These are phyloP conservation scores for Hydrotaea cyrtoneurina DNA, from an alignment of 2,888 invertebrate species.

Conservation along the genomic window DNA sequence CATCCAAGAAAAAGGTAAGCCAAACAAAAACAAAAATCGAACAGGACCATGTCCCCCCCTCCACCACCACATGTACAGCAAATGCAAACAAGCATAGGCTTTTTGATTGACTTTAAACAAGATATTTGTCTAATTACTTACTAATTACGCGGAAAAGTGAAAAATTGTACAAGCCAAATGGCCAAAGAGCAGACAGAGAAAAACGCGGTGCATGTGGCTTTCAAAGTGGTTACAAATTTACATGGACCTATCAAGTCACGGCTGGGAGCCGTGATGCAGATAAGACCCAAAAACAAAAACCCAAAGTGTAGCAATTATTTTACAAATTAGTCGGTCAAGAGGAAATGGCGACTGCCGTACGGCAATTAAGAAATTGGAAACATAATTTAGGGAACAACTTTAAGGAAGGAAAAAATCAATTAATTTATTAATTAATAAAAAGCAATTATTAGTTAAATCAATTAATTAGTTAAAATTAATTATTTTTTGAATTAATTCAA, in stretches of 20 bases:
- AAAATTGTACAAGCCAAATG: background rate
- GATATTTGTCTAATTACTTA: conserved; percentile 69
- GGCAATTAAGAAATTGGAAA: no score
- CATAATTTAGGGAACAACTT: no score
- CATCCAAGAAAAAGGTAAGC: conserved; percentile 85
- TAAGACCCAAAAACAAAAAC: background rate
- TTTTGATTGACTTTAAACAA: conserved; percentile 69
- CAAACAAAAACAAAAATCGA: background rate
- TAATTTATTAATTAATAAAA: no score
- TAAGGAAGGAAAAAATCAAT: no score
- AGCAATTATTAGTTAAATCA: no score
- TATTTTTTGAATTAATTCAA: no score
- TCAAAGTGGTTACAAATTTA: conserved; percentile 43
- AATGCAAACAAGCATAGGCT: background rate
- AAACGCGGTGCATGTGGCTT: conserved; percentile 30
- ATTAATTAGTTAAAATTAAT: no score
- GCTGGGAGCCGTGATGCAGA: conserved; percentile 54
- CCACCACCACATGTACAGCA: background rate
- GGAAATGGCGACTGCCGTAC: no score
- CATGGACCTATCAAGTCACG: conserved; percentile 43
- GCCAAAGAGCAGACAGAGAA: conserved; percentile 28
- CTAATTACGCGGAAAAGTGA: conserved; percentile 65
- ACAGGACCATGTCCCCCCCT: background rate
- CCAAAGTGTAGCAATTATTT: background rate
- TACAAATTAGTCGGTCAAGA: no score